Evolutionary conservation across 1,140 invertebrate species (phyloP), one percentile per base, ranked within the genome.

Genomic region (Pseudomyrmex sp.): DNA sequence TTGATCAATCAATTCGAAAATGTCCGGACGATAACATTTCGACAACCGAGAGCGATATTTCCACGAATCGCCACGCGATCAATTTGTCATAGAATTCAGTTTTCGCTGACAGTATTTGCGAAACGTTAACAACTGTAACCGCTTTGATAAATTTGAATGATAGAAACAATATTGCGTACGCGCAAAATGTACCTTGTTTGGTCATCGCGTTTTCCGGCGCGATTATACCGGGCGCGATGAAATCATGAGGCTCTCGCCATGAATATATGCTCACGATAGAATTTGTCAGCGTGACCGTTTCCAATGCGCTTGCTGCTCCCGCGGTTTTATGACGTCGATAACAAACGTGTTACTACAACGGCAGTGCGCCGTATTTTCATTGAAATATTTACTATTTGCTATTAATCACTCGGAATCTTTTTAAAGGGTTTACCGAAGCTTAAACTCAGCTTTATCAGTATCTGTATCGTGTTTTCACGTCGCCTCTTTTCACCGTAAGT

Each of bases 81-180:
- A 66, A 77, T 77, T 66, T 23, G 63, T 77, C 26, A 44, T 44
- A 20, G 74, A 66, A 77, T 77, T 77, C 68, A 77, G 66, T 77
- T 77, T 68, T 52, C 62, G 62, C 26, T 54, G 74, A 56, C 62
- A 66, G 26, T 44, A 20, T 65, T n/a, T 15, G 74, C 74, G 48
- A 77, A 52, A 54, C 62, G 74, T 77, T 77, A 77, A 77, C 62
- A 56, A 68, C 18, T 68, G 74, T 77, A 77, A 77, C 63, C 74
- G 54, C 62, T 77, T 77, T 66, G 74, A 77, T 77, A 63, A 77
- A 77, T 77, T 77, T 77, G 74, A 77, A 46, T 68, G 74, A 77
- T 68, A 68, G 46, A 54, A 77, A 77, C 74, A 54, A 77, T 77
- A 77, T 77, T 68, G 48, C 74, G 18, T 13, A 54, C 61, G 62